A percentile compares a stretch with the other conserved stretches of the same genome.
Evolutionary conservation across 2,797 vertebrate species (phyloP).

Genomic region (Rhinoraja longicauda): DNA sequence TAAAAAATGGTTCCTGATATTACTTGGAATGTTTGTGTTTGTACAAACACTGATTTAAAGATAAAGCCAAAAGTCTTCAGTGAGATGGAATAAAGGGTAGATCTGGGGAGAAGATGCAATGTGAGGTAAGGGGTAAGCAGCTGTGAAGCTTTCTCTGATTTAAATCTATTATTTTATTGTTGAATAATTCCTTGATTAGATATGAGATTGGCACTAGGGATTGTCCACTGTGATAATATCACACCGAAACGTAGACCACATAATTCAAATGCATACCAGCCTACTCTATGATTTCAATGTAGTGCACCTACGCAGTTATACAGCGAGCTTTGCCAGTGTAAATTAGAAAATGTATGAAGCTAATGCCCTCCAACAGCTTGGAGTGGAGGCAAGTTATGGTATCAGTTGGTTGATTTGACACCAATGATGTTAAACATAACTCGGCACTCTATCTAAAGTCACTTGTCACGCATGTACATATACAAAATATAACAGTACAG

Average conservation of each 20-base stretch:
- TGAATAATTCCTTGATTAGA: neutral
- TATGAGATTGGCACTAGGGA: neutral
- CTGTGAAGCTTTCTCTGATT: neutral
- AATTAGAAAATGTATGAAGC: too few relatives aligned
- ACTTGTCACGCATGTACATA: too few relatives aligned
- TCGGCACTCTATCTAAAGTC: too few relatives aligned
- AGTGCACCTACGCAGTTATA: too few relatives aligned
- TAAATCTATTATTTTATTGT: neutral
- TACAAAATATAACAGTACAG: too few relatives aligned
- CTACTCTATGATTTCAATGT: too few relatives aligned
- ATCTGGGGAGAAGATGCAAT: neutral
- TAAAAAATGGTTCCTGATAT: neutral
- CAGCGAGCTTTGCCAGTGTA: too few relatives aligned
- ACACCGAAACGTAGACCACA: neutral
- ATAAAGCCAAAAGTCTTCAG: neutral
- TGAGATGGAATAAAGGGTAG: neutral
- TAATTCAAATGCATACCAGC: neutral
- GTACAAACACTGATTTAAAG: neutral
- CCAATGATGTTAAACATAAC: too few relatives aligned
- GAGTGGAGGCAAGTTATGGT: too few relatives aligned
- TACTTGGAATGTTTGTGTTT: neutral
- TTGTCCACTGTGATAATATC: neutral
- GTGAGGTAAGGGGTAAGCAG: neutral
- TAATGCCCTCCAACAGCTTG: too few relatives aligned
- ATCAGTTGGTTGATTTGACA: too few relatives aligned